phyloP scores from a whole-genome alignment of 2,113 vertebrate species.

The Paramisgurnus dabryanus region DNA sequence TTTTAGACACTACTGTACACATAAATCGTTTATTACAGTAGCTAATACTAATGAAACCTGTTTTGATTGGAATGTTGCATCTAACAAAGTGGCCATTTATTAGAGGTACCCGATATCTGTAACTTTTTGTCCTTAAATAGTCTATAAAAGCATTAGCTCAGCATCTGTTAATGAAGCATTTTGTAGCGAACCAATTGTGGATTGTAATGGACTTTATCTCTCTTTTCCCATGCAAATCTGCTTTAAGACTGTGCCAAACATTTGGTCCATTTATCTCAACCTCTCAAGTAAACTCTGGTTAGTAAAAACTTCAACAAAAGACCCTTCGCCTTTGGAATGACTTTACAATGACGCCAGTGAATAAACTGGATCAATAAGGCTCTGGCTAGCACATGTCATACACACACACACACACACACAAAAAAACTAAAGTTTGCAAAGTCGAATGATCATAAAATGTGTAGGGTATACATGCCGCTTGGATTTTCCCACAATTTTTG shows the following conservation, averaged over 20 bases:
- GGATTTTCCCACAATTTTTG: background rate
- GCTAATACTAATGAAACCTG: conserved; percentile 20
- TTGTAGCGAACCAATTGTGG: background rate
- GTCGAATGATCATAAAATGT: conserved; percentile 8
- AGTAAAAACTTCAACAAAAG: background rate
- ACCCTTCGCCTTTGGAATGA: conserved; percentile 34
- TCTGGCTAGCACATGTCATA: conserved; percentile 18
- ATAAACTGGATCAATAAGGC: conserved; percentile 28
- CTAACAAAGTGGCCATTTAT: conserved; percentile 11
- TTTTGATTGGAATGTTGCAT: conserved; percentile 22
- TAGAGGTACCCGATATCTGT: background rate
- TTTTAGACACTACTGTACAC: conserved; percentile 38
- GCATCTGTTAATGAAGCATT: background rate
- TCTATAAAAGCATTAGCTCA: background rate
- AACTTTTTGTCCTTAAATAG: background rate
- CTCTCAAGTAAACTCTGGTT: conserved; percentile 19
- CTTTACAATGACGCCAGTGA: conserved; percentile 4
- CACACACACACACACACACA: background rate
- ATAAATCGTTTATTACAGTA: background rate
- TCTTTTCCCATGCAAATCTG: background rate
- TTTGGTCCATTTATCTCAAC: conserved; percentile 26
- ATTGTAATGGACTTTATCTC: conserved; percentile 8
- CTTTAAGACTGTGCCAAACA: background rate
- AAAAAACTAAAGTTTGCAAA: background rate
- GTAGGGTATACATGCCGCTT: background rate